A percentile compares a stretch with the other conserved stretches of the same genome.
Conservation (phyloP, 1,140 invertebrate species). For the Grapholita molesta region DNA sequence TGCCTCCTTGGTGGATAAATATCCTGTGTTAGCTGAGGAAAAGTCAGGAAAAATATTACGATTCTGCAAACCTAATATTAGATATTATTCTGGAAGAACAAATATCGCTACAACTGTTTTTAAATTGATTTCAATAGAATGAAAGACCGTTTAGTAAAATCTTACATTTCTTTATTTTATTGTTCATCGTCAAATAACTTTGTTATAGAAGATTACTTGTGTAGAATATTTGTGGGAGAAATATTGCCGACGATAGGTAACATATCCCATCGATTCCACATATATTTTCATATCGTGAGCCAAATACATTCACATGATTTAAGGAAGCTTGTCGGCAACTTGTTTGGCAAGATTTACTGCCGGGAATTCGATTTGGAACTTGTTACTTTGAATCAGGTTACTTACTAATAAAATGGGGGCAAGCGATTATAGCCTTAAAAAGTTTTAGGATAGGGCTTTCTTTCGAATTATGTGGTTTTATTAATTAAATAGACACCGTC, state of each 20-base stretch:
- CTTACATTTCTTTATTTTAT: no score
- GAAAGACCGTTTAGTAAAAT: no score
- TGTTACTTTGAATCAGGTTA: conserved; percentile 14
- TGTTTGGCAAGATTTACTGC: conserved; percentile 14
- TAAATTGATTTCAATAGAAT: no score
- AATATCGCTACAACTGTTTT: no score
- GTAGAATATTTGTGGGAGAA: background rate
- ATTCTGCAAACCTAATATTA: no score
- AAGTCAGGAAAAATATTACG: no score
- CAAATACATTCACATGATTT: conserved; percentile 16
- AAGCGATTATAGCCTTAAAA: background rate
- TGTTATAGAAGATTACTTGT: no score
- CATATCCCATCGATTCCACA: background rate
- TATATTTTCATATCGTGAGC: conserved; percentile 2
- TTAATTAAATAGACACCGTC: conserved; percentile 14
- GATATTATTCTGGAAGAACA: no score
- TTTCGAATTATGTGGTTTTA: background rate
- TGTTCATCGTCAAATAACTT: no score
- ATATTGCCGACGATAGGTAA: background rate
- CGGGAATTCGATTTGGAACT: conserved; percentile 15
- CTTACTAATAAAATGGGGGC: background rate
- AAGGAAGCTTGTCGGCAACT: conserved; percentile 14
- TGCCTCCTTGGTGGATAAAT: no score
- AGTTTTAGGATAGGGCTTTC: background rate
- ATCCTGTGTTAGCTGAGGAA: no score